Conservation (phyloP, 2,888 invertebrate species). For the Epistrophe eligans region DNA sequence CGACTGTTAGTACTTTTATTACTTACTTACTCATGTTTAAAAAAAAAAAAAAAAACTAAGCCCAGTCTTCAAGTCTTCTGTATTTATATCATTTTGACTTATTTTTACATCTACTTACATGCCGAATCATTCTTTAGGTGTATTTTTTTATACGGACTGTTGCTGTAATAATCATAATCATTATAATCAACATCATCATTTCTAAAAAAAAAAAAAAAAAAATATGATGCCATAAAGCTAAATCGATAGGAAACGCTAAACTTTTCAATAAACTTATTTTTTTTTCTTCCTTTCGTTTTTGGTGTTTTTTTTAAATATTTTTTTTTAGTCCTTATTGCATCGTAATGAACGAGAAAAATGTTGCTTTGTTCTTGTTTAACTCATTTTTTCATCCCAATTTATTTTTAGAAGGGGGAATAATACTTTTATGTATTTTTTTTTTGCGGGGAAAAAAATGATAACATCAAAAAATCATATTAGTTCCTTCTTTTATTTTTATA, state of each 20-base stretch:
- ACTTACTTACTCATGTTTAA: too few relatives aligned
- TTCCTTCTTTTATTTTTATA: background rate
- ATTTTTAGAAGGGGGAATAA: background rate
- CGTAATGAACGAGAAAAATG: constrained; percentile 50
- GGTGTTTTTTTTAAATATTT: constrained; percentile 12
- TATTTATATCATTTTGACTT: too few relatives aligned
- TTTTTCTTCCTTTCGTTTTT: background rate
- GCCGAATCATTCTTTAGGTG: background rate
- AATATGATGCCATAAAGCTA: constrained; percentile 3
- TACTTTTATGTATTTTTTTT: background rate
- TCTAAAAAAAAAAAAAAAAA: constrained; percentile 12
- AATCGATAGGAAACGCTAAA: constrained; percentile 55
- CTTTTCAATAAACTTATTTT: constrained; percentile 21
- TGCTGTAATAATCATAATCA: constrained; percentile 27
- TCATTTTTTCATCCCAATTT: constrained; percentile 12
- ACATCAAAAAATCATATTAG: constrained; percentile 53
- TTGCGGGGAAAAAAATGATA: background rate
- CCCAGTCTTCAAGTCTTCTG: too few relatives aligned
- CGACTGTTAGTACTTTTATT: too few relatives aligned
- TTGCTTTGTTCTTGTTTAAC: constrained; percentile 25
- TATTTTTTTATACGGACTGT: constrained; percentile 16
- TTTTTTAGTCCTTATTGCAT: constrained; percentile 31
- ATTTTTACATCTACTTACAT: background rate
- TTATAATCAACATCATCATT: background rate
- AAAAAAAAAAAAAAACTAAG: too few relatives aligned